Conservation (phyloP, 2,888 invertebrate species). For the Scotopteryx bipunctaria region DNA sequence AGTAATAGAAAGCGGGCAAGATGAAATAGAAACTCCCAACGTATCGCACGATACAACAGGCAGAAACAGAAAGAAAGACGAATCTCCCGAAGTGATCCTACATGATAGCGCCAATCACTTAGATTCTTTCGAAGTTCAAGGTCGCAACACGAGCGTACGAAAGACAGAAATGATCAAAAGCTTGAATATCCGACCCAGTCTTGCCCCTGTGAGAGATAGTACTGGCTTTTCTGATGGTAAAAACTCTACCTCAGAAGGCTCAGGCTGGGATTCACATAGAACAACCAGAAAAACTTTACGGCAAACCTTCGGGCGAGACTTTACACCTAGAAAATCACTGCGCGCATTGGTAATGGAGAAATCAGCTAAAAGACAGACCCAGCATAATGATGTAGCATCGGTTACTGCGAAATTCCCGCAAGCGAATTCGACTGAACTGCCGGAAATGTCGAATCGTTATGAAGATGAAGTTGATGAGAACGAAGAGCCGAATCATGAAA, state of each 20-base stretch:
- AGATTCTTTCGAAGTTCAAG: slow-evolving; percentile 49
- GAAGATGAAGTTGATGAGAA: slow-evolving; percentile 36
- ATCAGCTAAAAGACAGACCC: slow-evolving; percentile 61
- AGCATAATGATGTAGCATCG: slow-evolving; percentile 42
- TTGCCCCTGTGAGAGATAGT: slow-evolving; percentile 55
- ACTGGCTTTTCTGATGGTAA: slow-evolving; percentile 53
- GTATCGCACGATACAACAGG: slow-evolving; percentile 54
- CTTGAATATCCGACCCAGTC: slow-evolving; percentile 47
- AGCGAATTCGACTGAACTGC: slow-evolving; percentile 53
- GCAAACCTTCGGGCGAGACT: slow-evolving; percentile 70
- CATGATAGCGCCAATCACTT: slow-evolving; percentile 45
- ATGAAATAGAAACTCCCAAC: slow-evolving; percentile 40
- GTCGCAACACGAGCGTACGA: slow-evolving; percentile 54
- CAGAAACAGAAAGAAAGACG: slow-evolving; percentile 46
- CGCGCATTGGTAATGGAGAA: slow-evolving; percentile 72
- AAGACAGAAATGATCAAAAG: slow-evolving; percentile 55
- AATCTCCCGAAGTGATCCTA: slow-evolving; percentile 61
- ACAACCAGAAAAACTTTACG: slow-evolving; percentile 69
- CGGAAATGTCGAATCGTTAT: slow-evolving; percentile 37
- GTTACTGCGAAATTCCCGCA: slow-evolving; percentile 47
- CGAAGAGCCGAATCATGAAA: slow-evolving; percentile 50
- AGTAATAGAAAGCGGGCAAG: background rate
- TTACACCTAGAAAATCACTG: slow-evolving; percentile 67
- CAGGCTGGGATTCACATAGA: slow-evolving; percentile 76
- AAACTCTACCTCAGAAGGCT: slow-evolving; percentile 66